Evolutionary conservation across 1,140 invertebrate species (phyloP).

Genomic region (Zaprionus taronus): DNA sequence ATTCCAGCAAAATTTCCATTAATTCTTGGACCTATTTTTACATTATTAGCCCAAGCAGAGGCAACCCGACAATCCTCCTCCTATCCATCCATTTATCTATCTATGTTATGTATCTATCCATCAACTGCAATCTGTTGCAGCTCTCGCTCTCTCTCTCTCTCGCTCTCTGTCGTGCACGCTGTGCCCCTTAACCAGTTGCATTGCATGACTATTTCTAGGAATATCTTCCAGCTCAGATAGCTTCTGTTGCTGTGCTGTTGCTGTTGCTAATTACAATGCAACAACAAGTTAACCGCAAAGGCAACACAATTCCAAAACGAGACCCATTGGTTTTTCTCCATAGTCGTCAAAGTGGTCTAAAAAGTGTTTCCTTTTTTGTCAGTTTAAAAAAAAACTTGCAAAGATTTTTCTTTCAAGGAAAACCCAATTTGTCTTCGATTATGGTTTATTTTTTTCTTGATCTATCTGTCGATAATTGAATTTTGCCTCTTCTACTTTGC

Average conservation of each 20-base stretch:
- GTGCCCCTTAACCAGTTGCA: slow-evolving; percentile 26
- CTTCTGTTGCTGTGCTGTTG: slow-evolving; percentile 7
- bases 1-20: slow-evolving; percentile 40
- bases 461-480: slow-evolving; percentile 19
- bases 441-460: slow-evolving; percentile 10
- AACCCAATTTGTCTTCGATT: slow-evolving; percentile 46
- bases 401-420: slow-evolving; percentile 43
- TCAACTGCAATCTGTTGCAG: slow-evolving; percentile 32
- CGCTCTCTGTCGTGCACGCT: background rate
- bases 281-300: slow-evolving; percentile 39
- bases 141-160: slow-evolving; percentile 1
- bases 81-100: background rate
- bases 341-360: slow-evolving; percentile 38
- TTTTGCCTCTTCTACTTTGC: slow-evolving; percentile 22
- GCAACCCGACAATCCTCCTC: background rate
- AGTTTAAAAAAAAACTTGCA: slow-evolving; percentile 4
- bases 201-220: slow-evolving; percentile 59
- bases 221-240: slow-evolving; percentile 27
- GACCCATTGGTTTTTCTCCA: slow-evolving; percentile 54
- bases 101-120: slow-evolving; percentile 2
- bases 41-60: slow-evolving; percentile 23
- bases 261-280: slow-evolving; percentile 55
- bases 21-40: slow-evolving; percentile 43
- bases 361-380: slow-evolving; percentile 40
- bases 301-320: slow-evolving; percentile 41